phyloP scores from a whole-genome alignment of 2,113 vertebrate genomes.

The Leptodactylus fuscus region DNA sequence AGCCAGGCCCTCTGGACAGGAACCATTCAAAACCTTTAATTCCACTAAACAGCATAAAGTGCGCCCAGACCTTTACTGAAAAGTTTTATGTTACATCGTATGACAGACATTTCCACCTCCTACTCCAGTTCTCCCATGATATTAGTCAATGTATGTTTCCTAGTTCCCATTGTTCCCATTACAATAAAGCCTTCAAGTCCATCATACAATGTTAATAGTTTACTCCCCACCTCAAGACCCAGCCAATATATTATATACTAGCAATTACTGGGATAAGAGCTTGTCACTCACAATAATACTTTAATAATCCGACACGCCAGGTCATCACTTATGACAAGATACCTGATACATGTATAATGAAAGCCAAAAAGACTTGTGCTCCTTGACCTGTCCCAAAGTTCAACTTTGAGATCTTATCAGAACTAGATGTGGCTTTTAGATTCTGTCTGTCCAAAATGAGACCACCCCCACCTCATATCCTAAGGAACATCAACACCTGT shows the following conservation, averaged over 20 bases:
- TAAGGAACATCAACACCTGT: not conserved
- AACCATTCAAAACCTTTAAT: slow-evolving; percentile 13
- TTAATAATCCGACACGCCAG: not conserved
- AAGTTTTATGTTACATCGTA: slow-evolving; percentile 5
- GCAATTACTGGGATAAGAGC: slow-evolving; percentile 13
- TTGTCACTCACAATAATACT: not conserved
- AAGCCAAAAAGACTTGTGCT: not conserved
- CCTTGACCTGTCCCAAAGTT: not conserved
- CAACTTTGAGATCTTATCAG: not conserved
- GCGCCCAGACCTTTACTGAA: not conserved
- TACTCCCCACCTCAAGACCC: not conserved
- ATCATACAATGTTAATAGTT: not conserved
- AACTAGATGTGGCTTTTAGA: not conserved
- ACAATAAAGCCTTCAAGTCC: not conserved
- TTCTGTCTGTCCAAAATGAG: not conserved
- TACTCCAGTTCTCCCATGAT: not conserved
- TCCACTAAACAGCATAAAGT: not conserved
- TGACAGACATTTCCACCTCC: slow-evolving; percentile 9
- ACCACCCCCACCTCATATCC: not conserved
- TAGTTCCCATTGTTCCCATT: not conserved
- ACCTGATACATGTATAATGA: not conserved
- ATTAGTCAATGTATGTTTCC: not conserved
- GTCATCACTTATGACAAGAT: not conserved
- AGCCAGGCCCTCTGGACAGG: slow-evolving; percentile 18
- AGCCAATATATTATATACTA: not conserved